Evolutionary conservation across 2,113 vertebrate species (phyloP).

Genomic region (Dasyprocta punctata): DNA sequence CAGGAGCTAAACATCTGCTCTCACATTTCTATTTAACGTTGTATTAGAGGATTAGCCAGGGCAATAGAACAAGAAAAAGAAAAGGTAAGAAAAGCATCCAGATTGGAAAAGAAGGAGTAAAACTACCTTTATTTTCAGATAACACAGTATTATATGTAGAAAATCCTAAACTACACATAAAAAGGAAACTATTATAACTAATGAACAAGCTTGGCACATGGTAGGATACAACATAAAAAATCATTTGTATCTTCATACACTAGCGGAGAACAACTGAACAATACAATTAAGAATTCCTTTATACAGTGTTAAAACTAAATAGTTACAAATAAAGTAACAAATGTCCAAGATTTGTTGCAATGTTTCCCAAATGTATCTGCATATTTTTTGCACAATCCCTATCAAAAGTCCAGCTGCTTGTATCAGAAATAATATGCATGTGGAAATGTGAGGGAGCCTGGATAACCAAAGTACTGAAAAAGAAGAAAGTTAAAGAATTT

Average conservation of each 20-base stretch:
- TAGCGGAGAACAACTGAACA: constrained; percentile 41
- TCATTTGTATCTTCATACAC: not conserved
- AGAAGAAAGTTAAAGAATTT: no score
- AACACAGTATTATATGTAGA: not conserved
- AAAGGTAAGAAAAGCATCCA: not conserved
- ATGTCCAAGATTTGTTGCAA: not conserved
- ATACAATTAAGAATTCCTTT: not conserved
- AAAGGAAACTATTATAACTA: not conserved
- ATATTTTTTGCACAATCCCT: no score
- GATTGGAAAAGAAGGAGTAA: not conserved
- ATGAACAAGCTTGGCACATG: not conserved
- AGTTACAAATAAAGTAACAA: not conserved
- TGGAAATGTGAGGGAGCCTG: no score
- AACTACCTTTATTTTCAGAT: not conserved
- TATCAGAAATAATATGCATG: no score
- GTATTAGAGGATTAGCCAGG: not conserved
- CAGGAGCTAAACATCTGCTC: not conserved
- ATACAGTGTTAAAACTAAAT: constrained; percentile 45
- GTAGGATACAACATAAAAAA: not conserved
- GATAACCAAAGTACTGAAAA: no score
- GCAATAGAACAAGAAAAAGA: constrained; percentile 12
- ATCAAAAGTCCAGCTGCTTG: no score
- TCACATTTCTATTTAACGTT: not conserved
- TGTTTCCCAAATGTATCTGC: no score
- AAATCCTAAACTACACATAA: constrained; percentile 28